Conservation (phyloP, 2,888 invertebrate genomes). For the Muscina levida region DNA sequence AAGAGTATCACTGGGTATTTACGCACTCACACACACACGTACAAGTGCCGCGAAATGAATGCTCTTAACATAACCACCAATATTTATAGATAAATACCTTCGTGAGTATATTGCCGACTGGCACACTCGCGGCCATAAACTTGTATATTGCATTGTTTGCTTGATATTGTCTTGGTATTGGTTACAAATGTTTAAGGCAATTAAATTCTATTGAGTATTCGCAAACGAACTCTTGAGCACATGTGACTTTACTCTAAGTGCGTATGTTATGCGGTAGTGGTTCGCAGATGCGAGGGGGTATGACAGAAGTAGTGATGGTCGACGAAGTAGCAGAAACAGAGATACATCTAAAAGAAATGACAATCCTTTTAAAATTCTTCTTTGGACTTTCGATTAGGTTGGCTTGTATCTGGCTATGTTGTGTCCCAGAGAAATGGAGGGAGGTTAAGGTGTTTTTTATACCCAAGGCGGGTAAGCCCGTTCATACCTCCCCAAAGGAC, state of each 20-base stretch:
- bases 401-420: too few species aligned
- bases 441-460: too few species aligned
- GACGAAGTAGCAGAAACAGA: too few species aligned
- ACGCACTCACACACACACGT: constrained; percentile 3
- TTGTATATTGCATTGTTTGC: too few species aligned
- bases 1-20: background rate
- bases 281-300: background rate
- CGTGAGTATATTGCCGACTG: background rate
- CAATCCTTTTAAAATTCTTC: too few species aligned
- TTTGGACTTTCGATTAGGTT: too few species aligned
- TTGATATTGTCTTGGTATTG: constrained; percentile 51
- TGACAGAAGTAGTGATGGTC: background rate
- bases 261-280: background rate
- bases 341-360: too few species aligned
- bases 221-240: constrained; percentile 44
- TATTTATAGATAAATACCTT: background rate
- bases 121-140: background rate
- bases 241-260: constrained; percentile 55
- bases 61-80: background rate
- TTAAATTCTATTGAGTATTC: constrained; percentile 60
- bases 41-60: background rate
- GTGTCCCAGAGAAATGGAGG: too few species aligned
- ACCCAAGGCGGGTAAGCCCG: too few species aligned
- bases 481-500: too few species aligned
- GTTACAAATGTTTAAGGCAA: constrained; percentile 55